These are phyloP conservation scores for Pelodytes ibericus DNA, from an alignment of 2,797 vertebrate genomes.

Conservation along the genomic window DNA sequence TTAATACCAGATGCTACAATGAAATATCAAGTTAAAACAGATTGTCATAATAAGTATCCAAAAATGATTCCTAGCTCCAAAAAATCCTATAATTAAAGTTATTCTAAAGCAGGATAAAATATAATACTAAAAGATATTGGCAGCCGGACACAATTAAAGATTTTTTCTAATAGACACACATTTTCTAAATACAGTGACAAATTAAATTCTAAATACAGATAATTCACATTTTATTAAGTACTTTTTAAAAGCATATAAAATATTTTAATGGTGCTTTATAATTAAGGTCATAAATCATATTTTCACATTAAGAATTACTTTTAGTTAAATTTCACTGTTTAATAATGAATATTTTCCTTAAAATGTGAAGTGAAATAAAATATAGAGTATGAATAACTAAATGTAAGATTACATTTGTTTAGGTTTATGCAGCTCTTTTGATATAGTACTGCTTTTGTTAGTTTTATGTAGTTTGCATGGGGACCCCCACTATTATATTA, in stretches of 20 bases:
- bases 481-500: no score
- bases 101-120: neutral
- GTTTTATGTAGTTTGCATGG: no score
- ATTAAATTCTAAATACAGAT: neutral
- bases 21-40: conserved; percentile 9
- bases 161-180: neutral
- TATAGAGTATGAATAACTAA: neutral
- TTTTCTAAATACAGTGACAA: neutral
- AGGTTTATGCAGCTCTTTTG: no score
- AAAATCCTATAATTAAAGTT: neutral
- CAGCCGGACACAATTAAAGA: neutral
- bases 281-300: neutral
- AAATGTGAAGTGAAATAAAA: neutral
- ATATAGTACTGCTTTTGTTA: no score
- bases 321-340: no score
- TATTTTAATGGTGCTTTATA: neutral
- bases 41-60: neutral
- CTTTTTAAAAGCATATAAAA: conserved; percentile 10
- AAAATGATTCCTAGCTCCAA: neutral
- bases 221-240: neutral
- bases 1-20: conserved; percentile 24
- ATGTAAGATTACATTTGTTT: no score
- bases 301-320: neutral
- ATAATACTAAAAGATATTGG: neutral
- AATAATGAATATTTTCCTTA: neutral